Evolutionary conservation across 2,113 vertebrate genomes (phyloP), one percentile per base, ranked within the genome.

Genomic region (Parotia lawesii): DNA sequence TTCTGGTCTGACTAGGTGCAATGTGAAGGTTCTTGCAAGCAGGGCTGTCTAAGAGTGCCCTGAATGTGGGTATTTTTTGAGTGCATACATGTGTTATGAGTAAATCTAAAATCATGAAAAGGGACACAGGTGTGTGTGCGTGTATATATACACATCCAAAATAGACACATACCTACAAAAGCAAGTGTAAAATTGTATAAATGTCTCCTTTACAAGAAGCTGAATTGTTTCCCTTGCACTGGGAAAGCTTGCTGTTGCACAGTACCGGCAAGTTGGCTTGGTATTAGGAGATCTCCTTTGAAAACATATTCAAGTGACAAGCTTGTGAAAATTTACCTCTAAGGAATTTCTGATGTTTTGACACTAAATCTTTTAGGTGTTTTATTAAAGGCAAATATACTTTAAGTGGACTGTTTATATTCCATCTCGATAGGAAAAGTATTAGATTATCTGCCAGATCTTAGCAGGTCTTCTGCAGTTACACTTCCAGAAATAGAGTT

Each of bases 41-140:
- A 53, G n/a, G 5, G 4, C 15, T 62, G 19, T 42, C 4, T 12
- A 35, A 12, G 12, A 31, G 5, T 56, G 62, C 16, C 11, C 29
- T 27, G 29, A 79, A 17, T 22, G 12, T 25, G 6, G 20, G 27
- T 31, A 6, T 16, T 53, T 85, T 70, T 72, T 57, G 7, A 76
- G 19, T 40, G n/a, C 6, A 5, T 56, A 0, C 22, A 2, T 38
- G 12, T 58, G 50, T 86, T 47, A 45, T 0, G 0, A 31, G 11
- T 79, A 64, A 24, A 51, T 73, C 12, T 77, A 79, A 79, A 90
- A 42, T 69, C 1, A 5, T 37, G 22, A 4, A 67, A 74, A 66
- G 53, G 64, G 33, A 35, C 22, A 16, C 2, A 1, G 6, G 7
- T 29, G 8, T 47, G 9, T 22, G 1, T 44, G 10, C 6, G 1